These are phyloP conservation scores for Synanthedon andrenaeformis DNA, from an alignment of 2,888 invertebrate species.

Conservation along the genomic window DNA sequence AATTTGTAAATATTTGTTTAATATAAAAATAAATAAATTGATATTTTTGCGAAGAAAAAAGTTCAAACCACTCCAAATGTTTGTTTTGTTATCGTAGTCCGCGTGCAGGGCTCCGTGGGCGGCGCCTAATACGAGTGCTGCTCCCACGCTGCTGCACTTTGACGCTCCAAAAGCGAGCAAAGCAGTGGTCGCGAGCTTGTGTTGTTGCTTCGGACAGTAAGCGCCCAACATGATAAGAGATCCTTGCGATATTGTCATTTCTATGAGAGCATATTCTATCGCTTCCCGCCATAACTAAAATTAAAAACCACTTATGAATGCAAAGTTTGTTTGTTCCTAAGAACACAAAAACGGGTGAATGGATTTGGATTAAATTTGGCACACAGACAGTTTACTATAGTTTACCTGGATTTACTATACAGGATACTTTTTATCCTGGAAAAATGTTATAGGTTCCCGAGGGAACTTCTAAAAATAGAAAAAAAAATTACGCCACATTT, in stretches of 20 bases:
- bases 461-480: no score
- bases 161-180: slow-evolving; percentile 34
- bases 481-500: no score
- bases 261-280: slow-evolving; percentile 45
- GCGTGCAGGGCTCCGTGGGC: slow-evolving; percentile 38
- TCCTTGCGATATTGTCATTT: slow-evolving; percentile 50
- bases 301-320: not conserved
- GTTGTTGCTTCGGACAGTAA: slow-evolving; percentile 38
- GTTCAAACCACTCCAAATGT: slow-evolving; percentile 34
- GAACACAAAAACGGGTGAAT: no score
- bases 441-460: no score
- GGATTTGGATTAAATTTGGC: no score
- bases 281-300: slow-evolving; percentile 57
- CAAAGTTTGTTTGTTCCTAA: no score
- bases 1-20: no score
- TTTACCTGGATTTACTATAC: no score
- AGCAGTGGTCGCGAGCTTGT: slow-evolving; percentile 33
- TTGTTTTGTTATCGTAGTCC: slow-evolving; percentile 41
- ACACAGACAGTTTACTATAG: no score
- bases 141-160: slow-evolving; percentile 31
- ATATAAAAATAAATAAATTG: no score
- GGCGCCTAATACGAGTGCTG: slow-evolving; percentile 40
- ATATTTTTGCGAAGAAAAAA: no score
- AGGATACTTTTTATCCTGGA: no score
- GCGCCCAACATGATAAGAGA: slow-evolving; percentile 51